A percentile compares a stretch with the other conserved stretches of the same genome.
These are phyloP conservation scores for Psittacula cyanocephala DNA, from an alignment of 2,113 vertebrate species.

Conservation along the genomic window DNA sequence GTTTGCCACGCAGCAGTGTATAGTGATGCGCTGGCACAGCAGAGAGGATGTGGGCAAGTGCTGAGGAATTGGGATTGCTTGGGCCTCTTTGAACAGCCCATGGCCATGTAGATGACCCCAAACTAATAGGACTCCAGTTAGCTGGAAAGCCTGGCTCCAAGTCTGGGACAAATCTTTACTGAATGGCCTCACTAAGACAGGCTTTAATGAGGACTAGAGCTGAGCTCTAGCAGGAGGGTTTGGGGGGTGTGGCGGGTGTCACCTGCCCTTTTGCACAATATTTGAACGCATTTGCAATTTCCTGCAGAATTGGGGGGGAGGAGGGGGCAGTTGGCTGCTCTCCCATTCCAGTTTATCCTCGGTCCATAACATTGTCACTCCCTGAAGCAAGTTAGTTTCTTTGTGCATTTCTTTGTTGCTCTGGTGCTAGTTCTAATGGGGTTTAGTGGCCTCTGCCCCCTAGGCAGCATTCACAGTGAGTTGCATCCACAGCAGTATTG, in stretches of 20 bases:
- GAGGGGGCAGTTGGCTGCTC: background rate
- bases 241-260: background rate
- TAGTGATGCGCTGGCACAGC: fast-evolving
- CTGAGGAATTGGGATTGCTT: background rate
- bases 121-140: background rate
- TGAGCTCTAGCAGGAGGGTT: background rate
- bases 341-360: background rate
- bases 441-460: background rate
- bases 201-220: background rate
- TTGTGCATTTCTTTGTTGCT: background rate
- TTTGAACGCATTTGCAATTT: background rate
- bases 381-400: background rate
- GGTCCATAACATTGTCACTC: background rate
- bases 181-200: background rate
- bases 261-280: background rate
- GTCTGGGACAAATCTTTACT: background rate
- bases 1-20: background rate
- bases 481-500: background rate
- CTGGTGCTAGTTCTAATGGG: background rate
- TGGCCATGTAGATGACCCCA: background rate
- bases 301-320: background rate
- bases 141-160: background rate
- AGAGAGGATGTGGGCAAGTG: background rate
- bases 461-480: background rate
- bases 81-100: background rate